Base-by-base conservation (phyloP, 2,888 invertebrate species). In the Clivina fossor region DNA sequence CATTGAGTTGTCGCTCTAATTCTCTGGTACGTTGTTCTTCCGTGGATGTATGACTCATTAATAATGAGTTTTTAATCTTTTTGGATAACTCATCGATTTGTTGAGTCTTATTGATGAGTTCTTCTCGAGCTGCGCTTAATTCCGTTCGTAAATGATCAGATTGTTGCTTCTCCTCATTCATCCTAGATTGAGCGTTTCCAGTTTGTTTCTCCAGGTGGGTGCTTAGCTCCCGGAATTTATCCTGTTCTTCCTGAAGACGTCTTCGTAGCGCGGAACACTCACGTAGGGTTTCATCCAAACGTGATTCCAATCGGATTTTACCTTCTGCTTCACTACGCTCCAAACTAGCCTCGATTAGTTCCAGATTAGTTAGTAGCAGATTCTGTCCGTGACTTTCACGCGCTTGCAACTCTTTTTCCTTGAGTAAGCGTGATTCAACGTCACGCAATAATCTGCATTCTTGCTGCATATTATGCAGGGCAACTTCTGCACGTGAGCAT, bases 281-380 rank as follows among this genome's bases (percentile, higher is more conserved):
- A 35, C 89, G 78, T 8, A 82, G 83, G 0, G 88, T 83, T 69
- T 91, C 89, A 65, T 90, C 88, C 11, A 90, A 69, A 60, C 88
- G 82, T 32, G 86, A 81, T 68, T 91, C 90, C 49, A 91, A 71
- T 59, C 87, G 81, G 15, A 85, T 76, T 56, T 85, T 84, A 59
- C 85, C 84, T 71, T 93, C 93, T 20, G 84, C 84, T 71, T 93
- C 92, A 7, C 86, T 85, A 24, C 92, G 80, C 68, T 95, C 93
- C 61, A 95, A 75, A 66, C 90, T 91, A 20, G 87, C 86, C 76
- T 93, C 90, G 50, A 97, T 93, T 55, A 91, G 78, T 74, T 96
- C 93, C 48, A 97, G 80, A 71, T 93, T 95, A 51, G 89, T 85
- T 49, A 90, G 78, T 9, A 96, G 74, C 60, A 91, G 70, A 9